Conservation (phyloP, 30 jellyfish, hydroid and myxozoan genomes). For the Nemopilema nomurai region DNA sequence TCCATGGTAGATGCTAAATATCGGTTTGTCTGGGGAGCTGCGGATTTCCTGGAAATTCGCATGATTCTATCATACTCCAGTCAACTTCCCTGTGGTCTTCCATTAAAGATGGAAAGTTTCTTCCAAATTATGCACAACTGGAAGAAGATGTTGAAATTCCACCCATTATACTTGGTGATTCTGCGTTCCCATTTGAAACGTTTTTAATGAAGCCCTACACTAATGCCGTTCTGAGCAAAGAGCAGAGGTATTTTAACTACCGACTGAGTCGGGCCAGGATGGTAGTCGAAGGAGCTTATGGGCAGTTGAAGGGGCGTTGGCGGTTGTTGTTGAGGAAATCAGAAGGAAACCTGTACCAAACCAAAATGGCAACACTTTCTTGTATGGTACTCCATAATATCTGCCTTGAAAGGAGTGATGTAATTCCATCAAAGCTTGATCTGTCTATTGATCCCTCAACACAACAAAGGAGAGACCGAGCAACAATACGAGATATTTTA, state of each 20-base stretch:
- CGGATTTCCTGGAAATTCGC: conserved; percentile 83
- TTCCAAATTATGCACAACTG: conserved; percentile 25
- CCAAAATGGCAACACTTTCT: conserved; percentile 63
- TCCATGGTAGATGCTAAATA: conserved; percentile 72
- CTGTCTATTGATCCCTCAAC: conserved; percentile 50
- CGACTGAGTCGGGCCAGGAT: conserved; percentile 84
- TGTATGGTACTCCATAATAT: conserved; percentile 67
- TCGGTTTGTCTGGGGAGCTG: conserved; percentile 79
- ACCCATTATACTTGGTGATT: conserved; percentile 74
- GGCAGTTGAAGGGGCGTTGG: conserved; percentile 75
- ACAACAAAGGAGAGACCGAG: conserved; percentile 39
- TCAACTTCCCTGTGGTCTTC: conserved; percentile 73
- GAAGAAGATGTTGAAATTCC: conserved; percentile 31
- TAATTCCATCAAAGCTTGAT: conserved; percentile 46
- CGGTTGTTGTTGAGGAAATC: conserved; percentile 44
- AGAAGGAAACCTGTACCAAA: conserved; percentile 58
- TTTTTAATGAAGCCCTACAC: conserved; percentile 67
- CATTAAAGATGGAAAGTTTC: conserved; percentile 35
- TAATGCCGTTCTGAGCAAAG: conserved; percentile 60
- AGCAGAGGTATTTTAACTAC: conserved; percentile 76
- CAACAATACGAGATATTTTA: conserved; percentile 13
- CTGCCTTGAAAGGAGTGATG: conserved; percentile 62
- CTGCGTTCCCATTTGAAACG: conserved; percentile 63
- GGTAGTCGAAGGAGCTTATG: conserved; percentile 85
- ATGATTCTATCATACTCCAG: conserved; percentile 61